Evolutionary conservation across 2,797 vertebrate genomes (phyloP).

Genomic region (Diplodus puntazzo): DNA sequence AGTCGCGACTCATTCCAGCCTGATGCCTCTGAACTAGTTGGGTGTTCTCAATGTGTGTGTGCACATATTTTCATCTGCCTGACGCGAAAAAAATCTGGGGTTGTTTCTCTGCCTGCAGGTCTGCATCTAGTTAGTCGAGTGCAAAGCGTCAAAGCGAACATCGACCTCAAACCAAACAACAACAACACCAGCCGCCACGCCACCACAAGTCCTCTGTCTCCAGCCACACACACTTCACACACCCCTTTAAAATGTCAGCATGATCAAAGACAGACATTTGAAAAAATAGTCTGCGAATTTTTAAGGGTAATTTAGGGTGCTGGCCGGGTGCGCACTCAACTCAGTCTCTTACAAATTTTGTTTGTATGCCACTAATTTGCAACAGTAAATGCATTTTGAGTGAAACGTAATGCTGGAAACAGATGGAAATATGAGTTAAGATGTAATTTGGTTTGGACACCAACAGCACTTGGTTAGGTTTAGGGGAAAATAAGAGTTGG

Average conservation of each 20-base stretch:
- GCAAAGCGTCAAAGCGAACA: constrained; percentile 46
- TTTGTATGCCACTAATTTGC: constrained; percentile 23
- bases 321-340: background rate
- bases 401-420: background rate
- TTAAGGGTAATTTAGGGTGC: background rate
- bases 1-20: constrained; percentile 53
- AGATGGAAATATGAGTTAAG: background rate
- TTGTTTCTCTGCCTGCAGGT: constrained; percentile 49
- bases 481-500: background rate
- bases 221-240: constrained; percentile 60
- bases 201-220: constrained; percentile 51
- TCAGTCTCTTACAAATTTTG: background rate
- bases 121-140: constrained; percentile 61
- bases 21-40: constrained; percentile 70
- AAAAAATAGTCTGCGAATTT: constrained; percentile 12
- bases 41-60: constrained; percentile 68
- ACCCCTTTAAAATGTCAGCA: constrained; percentile 55
- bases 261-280: constrained; percentile 64
- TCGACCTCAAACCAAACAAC: constrained; percentile 68
- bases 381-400: background rate
- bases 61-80: constrained; percentile 59
- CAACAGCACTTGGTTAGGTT: background rate
- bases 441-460: background rate
- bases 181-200: constrained; percentile 58
- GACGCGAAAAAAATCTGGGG: constrained; percentile 21